phyloP scores from a whole-genome alignment of 1,140 invertebrate species.

The Drosophila busckii region DNA sequence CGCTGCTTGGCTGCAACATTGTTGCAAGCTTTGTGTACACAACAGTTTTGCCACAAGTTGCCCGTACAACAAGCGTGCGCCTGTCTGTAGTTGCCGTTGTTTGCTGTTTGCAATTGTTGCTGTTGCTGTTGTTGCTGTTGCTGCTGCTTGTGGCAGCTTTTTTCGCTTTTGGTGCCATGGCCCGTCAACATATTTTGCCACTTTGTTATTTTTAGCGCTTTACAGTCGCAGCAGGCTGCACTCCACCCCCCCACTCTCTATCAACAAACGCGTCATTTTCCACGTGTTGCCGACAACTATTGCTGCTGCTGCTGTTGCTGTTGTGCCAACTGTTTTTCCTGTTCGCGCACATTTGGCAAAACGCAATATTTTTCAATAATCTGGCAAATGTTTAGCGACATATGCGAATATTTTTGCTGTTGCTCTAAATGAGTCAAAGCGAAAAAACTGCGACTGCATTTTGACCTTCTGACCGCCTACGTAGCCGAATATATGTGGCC shows the following conservation, averaged over 20 bases:
- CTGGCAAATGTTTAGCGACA: conserved; percentile 3
- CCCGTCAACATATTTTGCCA: conserved; percentile 44
- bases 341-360: conserved; percentile 38
- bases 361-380: conserved; percentile 37
- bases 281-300: conserved; percentile 24
- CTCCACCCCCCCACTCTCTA: background rate
- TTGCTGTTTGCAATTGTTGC: background rate
- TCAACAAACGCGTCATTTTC: conserved; percentile 4
- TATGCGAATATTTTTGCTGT: background rate
- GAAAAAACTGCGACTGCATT: conserved; percentile 16
- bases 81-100: conserved; percentile 19
- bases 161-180: conserved; percentile 22
- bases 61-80: conserved; percentile 7
- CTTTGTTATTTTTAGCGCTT: conserved; percentile 46
- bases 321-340: conserved; percentile 18
- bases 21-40: conserved; percentile 53
- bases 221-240: conserved; percentile 22
- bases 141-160: background rate
- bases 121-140: conserved; percentile 4
- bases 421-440: conserved; percentile 7
- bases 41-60: no score
- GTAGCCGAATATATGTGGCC: conserved; percentile 16
- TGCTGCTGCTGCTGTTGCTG: conserved; percentile 8
- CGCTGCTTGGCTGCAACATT: conserved; percentile 62
- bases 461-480: conserved; percentile 46